A percentile compares a stretch with the other conserved stretches of the same genome.
Evolutionary conservation across 2,113 vertebrate species (phyloP).

Genomic region (Grantiella picta): DNA sequence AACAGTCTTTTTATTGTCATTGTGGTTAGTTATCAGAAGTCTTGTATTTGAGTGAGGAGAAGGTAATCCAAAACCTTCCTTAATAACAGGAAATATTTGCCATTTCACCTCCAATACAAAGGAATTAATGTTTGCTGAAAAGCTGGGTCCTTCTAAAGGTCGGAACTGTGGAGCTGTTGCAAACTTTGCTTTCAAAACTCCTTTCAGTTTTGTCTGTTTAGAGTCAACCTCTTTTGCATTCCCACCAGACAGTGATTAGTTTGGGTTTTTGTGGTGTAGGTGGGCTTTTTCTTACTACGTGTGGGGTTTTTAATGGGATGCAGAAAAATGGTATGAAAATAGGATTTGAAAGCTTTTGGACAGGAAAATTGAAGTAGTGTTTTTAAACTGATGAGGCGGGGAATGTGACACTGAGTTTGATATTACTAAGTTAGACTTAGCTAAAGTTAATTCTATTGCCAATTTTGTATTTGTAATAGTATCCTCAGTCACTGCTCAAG

Average conservation of each 20-base stretch:
- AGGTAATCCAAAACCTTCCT: conserved; percentile 43
- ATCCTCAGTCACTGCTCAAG: background rate
- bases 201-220: conserved; percentile 31
- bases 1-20: conserved; percentile 27
- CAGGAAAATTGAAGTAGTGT: background rate
- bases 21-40: conserved; percentile 33
- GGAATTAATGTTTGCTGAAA: conserved; percentile 21
- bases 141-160: conserved; percentile 39
- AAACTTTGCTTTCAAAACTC: conserved; percentile 31
- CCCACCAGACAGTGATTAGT: background rate
- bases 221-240: background rate
- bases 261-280: background rate
- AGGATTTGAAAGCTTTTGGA: background rate
- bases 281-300: background rate
- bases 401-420: background rate
- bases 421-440: background rate
- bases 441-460: background rate
- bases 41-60: background rate
- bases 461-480: background rate
- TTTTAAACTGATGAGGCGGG: background rate
- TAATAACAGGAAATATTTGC: conserved; percentile 62
- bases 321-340: background rate
- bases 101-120: conserved; percentile 50
- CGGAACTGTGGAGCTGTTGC: conserved; percentile 7
- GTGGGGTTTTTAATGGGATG: background rate